Conservation (phyloP, 2,888 invertebrate species). For the Uropetala carovei region DNA sequence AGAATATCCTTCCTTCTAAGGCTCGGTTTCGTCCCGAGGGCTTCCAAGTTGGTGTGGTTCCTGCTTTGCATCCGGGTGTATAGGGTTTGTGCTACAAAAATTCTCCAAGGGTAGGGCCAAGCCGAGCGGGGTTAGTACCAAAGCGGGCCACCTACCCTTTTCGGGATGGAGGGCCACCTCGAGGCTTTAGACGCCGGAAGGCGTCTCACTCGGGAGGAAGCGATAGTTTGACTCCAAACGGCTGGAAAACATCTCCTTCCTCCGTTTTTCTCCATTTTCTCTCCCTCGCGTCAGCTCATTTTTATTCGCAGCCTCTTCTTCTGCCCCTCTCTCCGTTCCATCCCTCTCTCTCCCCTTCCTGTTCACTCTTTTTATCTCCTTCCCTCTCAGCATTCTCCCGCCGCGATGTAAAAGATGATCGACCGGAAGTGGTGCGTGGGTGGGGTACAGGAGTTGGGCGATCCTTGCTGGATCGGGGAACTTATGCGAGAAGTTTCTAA, state of each 20-base stretch:
- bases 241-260: slow-evolving; percentile 44
- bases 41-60: not conserved
- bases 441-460: too few relatives aligned
- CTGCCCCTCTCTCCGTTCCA: not conserved
- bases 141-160: not conserved
- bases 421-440: not conserved
- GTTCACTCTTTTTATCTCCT: too few relatives aligned
- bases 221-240: slow-evolving; percentile 19
- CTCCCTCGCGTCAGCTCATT: too few relatives aligned
- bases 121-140: not conserved
- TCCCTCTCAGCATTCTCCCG: not conserved
- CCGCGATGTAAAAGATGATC: not conserved
- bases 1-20: not conserved
- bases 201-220: not conserved
- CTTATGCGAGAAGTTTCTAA: too few relatives aligned
- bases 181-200: not conserved
- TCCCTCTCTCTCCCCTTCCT: too few relatives aligned
- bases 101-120: not conserved
- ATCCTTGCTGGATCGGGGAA: too few relatives aligned
- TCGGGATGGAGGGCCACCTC: not conserved
- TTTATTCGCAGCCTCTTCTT: not conserved
- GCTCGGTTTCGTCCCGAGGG: slow-evolving; percentile 22
- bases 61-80: slow-evolving; percentile 30
- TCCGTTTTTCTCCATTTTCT: not conserved
- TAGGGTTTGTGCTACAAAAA: not conserved